Conservation (phyloP, 2,797 vertebrate genomes). For the Pipistrellus nathusii region DNA sequence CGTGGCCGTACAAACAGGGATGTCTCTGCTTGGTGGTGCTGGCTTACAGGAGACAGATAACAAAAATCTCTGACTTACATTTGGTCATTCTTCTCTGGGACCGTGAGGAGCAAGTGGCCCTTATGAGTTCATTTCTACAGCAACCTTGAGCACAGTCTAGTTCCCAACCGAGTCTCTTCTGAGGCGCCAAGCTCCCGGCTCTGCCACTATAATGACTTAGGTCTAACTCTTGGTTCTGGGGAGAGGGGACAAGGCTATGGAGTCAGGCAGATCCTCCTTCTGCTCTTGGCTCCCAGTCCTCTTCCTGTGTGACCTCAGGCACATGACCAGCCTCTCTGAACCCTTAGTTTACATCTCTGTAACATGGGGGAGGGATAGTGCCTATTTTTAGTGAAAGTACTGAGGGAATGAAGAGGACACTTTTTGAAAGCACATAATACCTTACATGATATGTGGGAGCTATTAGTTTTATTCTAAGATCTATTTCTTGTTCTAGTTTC, state of each 20-base stretch:
- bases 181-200: not conserved
- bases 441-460: slow-evolving; percentile 18
- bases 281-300: not conserved
- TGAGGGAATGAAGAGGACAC: not conserved
- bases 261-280: not conserved
- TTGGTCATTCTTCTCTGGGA: not conserved
- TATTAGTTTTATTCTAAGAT: slow-evolving; percentile 58
- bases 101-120: not conserved
- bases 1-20: not conserved
- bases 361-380: not conserved
- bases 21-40: not conserved
- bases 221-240: not conserved
- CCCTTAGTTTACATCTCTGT: not conserved
- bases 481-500: slow-evolving; percentile 58
- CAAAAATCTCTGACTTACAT: not conserved
- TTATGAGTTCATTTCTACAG: not conserved
- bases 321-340: not conserved
- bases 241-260: not conserved
- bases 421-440: slow-evolving; percentile 29
- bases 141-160: not conserved
- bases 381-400: not conserved
- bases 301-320: not conserved
- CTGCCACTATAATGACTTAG: fast-evolving
- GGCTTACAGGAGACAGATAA: slow-evolving; percentile 6
- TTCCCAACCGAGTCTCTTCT: not conserved